A percentile compares a stretch with the other conserved stretches of the same genome.
These are phyloP conservation scores for Siderastrea siderea DNA, from an alignment of 92 coral and sea anemone species.

Conservation along the genomic window DNA sequence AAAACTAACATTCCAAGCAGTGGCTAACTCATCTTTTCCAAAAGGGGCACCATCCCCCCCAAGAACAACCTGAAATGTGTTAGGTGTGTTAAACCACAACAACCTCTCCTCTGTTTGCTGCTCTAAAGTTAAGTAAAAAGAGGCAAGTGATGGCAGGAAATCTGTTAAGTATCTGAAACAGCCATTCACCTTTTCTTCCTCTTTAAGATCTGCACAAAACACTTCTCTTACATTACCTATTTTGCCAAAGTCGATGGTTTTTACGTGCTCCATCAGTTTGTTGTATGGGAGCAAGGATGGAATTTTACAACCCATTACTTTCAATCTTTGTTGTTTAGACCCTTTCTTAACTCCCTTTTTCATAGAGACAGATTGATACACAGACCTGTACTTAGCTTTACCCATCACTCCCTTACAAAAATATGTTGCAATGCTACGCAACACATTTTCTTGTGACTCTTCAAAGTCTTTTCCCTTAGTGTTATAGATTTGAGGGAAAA, in stretches of 20 bases:
- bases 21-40: slow-evolving; percentile 31
- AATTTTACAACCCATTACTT: slow-evolving; percentile 56
- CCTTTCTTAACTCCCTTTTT: slow-evolving; percentile 33
- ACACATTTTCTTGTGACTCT: slow-evolving; percentile 41
- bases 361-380: slow-evolving; percentile 52
- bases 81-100: slow-evolving; percentile 48
- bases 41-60: slow-evolving; percentile 52
- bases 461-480: slow-evolving; percentile 39
- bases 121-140: slow-evolving; percentile 35
- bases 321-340: slow-evolving; percentile 31
- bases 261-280: slow-evolving; percentile 48
- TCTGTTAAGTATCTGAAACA: slow-evolving; percentile 45
- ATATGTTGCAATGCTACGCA: slow-evolving; percentile 51
- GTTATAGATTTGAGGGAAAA: slow-evolving; percentile 50
- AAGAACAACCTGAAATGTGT: slow-evolving; percentile 61
- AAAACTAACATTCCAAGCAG: slow-evolving; percentile 41
- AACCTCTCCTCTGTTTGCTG: slow-evolving; percentile 44
- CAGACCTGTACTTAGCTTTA: slow-evolving; percentile 65
- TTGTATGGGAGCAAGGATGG: slow-evolving; percentile 54
- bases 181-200: slow-evolving; percentile 45
- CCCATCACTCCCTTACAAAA: slow-evolving; percentile 53
- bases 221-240: slow-evolving; percentile 46
- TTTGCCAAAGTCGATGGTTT: slow-evolving; percentile 60
- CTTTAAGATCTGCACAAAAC: slow-evolving; percentile 43
- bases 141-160: slow-evolving; percentile 45